Evolutionary conservation across 2,797 vertebrate genomes (phyloP), one percentile per base, ranked within the genome.

Genomic region (Selene dorsalis): DNA sequence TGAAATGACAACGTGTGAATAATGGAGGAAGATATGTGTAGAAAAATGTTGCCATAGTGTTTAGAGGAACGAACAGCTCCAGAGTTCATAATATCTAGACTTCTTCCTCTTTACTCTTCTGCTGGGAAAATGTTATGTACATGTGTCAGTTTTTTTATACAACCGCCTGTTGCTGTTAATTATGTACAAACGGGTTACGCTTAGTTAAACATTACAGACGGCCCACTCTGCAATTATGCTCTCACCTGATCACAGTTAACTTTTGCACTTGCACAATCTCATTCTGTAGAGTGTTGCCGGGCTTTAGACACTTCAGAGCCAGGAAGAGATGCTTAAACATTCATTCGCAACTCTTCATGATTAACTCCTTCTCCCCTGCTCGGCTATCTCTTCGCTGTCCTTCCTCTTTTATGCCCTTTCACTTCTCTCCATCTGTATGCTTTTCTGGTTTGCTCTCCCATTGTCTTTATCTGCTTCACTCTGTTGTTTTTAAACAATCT

Each of bases 161-260:
- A 62, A 56, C 5, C 12, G 6, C 41, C 13, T 69, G 56, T 73
- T 56, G 20, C 22, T 73, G 81, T 88, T 73, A 73, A 89, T 77
- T 63, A 86, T 76, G 24, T 48, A 73, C 73, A 60, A 67, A 57
- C 67, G 38, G 6, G 22, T 79, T 32, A 48, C 17, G 3, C 4
- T 18, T 48, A 38, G 87, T 92, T 84, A 89, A 89, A 86, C 76
- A 88, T 91, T 91, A 88, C 26, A 68, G 41, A 35, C 55, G 8
- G 0, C 58, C 59, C 62, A 16, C 28, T 32, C 22, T 63, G 35
- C 28, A 38, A 64, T 58, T 69, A 28, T 6, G 0, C 32, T 77
- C 28, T 87, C 77, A 84, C 39, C 61, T 87, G 76, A 72, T 20
- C 45, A 30, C 7, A 52, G 55, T 82, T 59, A 58, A 82, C 47